Evolutionary conservation across 2,797 vertebrate genomes (phyloP), one percentile per base, ranked within the genome.

Genomic region (Masticophis lateralis): DNA sequence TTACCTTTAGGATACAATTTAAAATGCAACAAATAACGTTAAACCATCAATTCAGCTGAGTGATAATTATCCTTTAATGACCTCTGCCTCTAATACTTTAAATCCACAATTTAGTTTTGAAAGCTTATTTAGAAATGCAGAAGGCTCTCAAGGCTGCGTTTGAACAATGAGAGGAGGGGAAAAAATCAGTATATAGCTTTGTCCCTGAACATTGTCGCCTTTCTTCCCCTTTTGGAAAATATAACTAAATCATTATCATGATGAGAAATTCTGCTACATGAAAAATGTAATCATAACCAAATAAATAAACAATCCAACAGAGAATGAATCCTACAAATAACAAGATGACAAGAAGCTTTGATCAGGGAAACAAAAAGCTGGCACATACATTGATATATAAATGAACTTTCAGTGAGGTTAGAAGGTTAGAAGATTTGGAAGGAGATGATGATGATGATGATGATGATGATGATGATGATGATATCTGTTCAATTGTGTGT

Each of bases 291-390:
- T 2, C 91, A 28, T 66, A 95, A 56, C 28, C 66, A 88, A 92
- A 56, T 86, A 95, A 94, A 95, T 86, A 95, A 94, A 95, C 43
- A 92, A 87, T 90, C 95, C 95, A 25, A 74, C 4, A 66, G 43
- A 25, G 90, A 94, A 88, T 95, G 93, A 94, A 93, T 94, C 93
- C 74, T 60, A 56, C 18, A 86, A 93, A 74, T 69, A 93, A 89
- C 87, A 90, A 27, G 86, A 51, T 91, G 79, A 37, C 56, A 22
- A 90, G 16, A 8, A 94, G 37, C 63, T 89, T 92, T 60, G 87
- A 74, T 90, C 56, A 92, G 55, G 20, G 25, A 87, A 90, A 55
- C 9, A 47, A 47, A 83, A 43, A 83, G 74, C 37, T 83, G 37
- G 37, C 37, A 25, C 20, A 47, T 83, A 25, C 1, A 47, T 47